Base-by-base conservation (phyloP, 2,113 vertebrate species). In the Cathartes aura region DNA sequence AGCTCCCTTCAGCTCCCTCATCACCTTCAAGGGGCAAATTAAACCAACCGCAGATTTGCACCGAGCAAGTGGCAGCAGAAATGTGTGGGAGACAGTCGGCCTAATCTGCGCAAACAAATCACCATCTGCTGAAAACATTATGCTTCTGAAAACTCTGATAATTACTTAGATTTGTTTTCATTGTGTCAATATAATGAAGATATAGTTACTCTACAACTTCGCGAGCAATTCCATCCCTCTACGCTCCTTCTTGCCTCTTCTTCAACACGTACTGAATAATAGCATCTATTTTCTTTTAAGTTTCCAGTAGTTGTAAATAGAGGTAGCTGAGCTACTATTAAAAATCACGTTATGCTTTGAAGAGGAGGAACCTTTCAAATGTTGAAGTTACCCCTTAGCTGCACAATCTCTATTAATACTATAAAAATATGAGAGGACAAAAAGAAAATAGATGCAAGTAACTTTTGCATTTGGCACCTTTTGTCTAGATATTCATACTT, bases 391-490 rank as follows among this genome's bases (percentile, higher is more conserved):
- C 95, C 80, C 97, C 97, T 98, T 97, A 98, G 97, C 98, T 98
- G 98, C 96, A 98, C 96, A 97, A 97, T 94, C 97, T 97, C 90
- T 71, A 96, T 91, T 97, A 98, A 98, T 96, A 98, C 97, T 98
- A 97, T 94, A 98, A 98, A 96, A 98, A 98, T 96, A 98, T 93
- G 97, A 98, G 63, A 95, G 92, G 85, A 97, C 66, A 90, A 97
- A 98, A 98, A 97, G 96, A 98, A 98, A 98, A 98, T 95, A 97
- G 98, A 98, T 98, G 97, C 98, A 97, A 97, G 97, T 95, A 98
- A 98, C 95, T 98, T 98, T 97, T 98, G 98, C 98, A 98, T 98
- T 98, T 98, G 98, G 98, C 98, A 98, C 98, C 98, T 98, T 95
- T 96, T 97, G 97, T 98, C 98, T 98, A 98, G 97, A 98, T 98